A percentile compares a stretch with the other conserved stretches of the same genome.
Evolutionary conservation across 2,113 vertebrate genomes (phyloP).

Genomic region (Pseudonaja textilis): DNA sequence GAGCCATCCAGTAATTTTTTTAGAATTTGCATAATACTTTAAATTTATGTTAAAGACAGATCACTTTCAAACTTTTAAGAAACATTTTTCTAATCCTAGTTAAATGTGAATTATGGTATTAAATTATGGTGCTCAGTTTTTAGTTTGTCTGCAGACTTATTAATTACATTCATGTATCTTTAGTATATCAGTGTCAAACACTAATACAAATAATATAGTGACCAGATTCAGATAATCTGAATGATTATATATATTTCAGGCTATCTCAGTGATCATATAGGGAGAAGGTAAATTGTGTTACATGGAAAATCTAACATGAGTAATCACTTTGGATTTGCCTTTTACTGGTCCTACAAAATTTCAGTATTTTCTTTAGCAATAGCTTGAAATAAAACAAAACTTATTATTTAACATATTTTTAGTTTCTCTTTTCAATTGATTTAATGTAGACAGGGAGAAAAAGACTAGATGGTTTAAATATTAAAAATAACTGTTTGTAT

Average conservation of each 20-base stretch:
- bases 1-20: no score
- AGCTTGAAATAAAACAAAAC: neutral
- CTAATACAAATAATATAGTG: neutral
- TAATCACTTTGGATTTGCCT: neutral
- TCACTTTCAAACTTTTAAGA: neutral
- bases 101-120: neutral
- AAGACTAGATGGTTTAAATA: neutral
- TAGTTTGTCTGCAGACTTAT: neutral
- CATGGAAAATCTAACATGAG: neutral
- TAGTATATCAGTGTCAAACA: neutral
- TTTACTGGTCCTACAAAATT: neutral
- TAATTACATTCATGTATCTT: neutral
- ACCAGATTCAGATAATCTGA: neutral
- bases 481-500: neutral
- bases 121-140: neutral
- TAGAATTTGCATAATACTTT: neutral
- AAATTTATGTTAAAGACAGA: neutral
- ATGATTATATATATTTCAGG: neutral
- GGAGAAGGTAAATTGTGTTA: neutral
- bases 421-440: constrained; percentile 44
- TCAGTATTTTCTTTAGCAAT: neutral
- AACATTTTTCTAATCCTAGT: neutral
- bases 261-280: neutral
- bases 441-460: constrained; percentile 21
- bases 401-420: constrained; percentile 43